phyloP scores from a whole-genome alignment of 2,797 vertebrate genomes.

The Sciurus carolinensis region DNA sequence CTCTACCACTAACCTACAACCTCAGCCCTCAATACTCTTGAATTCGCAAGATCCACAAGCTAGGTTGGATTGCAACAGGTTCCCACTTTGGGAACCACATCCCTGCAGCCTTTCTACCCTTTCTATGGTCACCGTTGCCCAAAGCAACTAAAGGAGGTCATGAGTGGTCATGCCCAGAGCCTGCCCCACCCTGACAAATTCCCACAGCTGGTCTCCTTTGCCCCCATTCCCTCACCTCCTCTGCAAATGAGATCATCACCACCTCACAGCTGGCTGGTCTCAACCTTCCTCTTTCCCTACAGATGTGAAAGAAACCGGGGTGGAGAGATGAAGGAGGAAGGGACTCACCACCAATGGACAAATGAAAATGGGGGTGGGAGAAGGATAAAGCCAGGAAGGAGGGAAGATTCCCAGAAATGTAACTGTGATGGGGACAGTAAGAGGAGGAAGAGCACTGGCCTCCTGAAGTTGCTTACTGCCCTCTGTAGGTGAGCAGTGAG shows the following conservation, averaged over 20 bases:
- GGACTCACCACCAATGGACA: not conserved
- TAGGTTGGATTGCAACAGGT: not conserved
- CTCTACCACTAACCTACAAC: too few relatives aligned
- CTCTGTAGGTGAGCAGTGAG: not conserved
- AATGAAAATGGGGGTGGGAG: not conserved
- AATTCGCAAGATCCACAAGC: not conserved
- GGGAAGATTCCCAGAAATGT: not conserved
- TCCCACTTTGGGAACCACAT: not conserved
- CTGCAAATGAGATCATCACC: not conserved
- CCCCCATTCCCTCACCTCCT: not conserved
- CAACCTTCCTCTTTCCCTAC: not conserved
- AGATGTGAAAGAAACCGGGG: not conserved
- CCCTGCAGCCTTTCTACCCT: not conserved
- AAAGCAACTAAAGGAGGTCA: not conserved
- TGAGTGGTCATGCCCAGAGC: not conserved
- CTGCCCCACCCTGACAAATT: not conserved
- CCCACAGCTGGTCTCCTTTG: not conserved
- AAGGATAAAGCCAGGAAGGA: not conserved
- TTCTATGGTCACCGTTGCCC: not conserved
- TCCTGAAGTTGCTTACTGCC: not conserved
- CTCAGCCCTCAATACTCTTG: too few relatives aligned
- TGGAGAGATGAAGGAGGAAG: not conserved
- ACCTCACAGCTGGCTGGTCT: not conserved
- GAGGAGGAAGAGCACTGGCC: not conserved
- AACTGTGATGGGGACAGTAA: not conserved